Base-by-base conservation (phyloP, 2,797 vertebrate species). In the Melanotaenia nigrans region DNA sequence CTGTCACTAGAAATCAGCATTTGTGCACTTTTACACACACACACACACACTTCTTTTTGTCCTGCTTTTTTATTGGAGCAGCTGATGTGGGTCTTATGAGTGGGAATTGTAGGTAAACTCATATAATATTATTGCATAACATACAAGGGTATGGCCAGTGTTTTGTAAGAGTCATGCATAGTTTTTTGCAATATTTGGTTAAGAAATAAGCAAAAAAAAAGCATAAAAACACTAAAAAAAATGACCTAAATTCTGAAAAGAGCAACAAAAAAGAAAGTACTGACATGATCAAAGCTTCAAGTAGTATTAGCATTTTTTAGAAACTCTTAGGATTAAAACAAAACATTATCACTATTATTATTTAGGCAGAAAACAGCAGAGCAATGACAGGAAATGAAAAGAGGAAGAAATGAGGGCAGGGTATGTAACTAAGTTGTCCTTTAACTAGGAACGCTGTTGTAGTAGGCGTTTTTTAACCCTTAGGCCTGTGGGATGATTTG, bases 51-150 rank as follows among this genome's bases (percentile, higher is more conserved):
- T 28, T 4, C 59, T 54, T 61, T 16, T n/a, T 33, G 24, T 61
- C 14, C 35, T 3, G 1, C n/a, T 22, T 16, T 32, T 45, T 18
- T 61, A 40, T 7, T 54, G 8, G 3, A 38, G 24, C 4, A 13
- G 10, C 5, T 73, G 57, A 24, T 74, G 58, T 85, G 68, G 80
- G 66, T 72, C 13, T 68, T 67, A 28, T 76, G 63, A 73, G 68
- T 14, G 64, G 55, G 61, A 66, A 38, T 65, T n/a, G 32, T 0
- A 47, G 30, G 5, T 25, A 57, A 65, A 71, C 65, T 69, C 35
- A 54, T 61, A 53, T 54, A 25, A 54, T 25, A 55, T 61, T 61
- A 73, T 75, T 62, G 36, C 10, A 32, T 47, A 73, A 45, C 42
- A 25, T 60, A 65, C 32, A 8, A 51, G 16, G 57, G 32, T 38